Percentiles rank a stretch among this genome's conserved stretches.
Evolutionary conservation across 2,797 vertebrate genomes (phyloP).

Genomic region (Enteromius paludinosus): DNA sequence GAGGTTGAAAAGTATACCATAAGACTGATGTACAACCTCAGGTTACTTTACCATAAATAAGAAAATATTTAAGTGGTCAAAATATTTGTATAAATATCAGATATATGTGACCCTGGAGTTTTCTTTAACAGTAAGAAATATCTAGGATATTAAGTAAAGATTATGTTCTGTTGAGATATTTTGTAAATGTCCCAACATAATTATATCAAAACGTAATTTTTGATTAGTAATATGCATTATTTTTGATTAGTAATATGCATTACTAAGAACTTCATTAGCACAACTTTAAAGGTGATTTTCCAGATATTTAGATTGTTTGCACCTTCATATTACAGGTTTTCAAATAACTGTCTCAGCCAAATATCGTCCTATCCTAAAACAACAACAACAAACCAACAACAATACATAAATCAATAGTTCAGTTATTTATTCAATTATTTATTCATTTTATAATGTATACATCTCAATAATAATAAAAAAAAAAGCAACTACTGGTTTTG

Average conservation of each 20-base stretch:
- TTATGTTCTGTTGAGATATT: neutral
- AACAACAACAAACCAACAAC: neutral
- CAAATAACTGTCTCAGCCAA: neutral
- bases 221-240: too few relatives aligned
- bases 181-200: neutral
- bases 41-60: neutral
- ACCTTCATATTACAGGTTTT: neutral
- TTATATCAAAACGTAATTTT: neutral
- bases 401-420: neutral
- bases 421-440: neutral
- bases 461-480: neutral
- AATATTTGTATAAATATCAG: neutral
- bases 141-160: neutral
- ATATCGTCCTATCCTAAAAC: neutral
- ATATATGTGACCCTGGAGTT: neutral
- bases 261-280: neutral
- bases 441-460: neutral
- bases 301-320: neutral
- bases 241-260: neutral
- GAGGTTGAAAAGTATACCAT: neutral
- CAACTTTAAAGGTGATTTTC: neutral
- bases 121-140: neutral
- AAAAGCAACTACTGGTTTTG: neutral
- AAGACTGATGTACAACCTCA: neutral
- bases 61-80: neutral